Percentiles rank a stretch among this genome's conserved stretches.
Evolutionary conservation across 1,140 invertebrate species (phyloP).

Genomic region (Leptinotarsa texana): DNA sequence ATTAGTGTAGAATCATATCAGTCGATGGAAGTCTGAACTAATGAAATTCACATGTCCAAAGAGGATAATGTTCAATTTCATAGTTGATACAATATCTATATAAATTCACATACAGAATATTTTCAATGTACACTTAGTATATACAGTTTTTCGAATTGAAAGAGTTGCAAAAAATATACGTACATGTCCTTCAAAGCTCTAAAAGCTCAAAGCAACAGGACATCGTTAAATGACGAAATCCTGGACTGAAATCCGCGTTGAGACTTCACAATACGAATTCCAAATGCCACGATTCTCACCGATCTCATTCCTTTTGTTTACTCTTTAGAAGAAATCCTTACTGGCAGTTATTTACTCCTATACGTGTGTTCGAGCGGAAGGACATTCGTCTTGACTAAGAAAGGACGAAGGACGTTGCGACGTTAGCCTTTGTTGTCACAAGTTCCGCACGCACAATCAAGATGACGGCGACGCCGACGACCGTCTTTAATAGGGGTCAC

Average conservation of each 20-base stretch:
- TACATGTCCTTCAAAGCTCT: not conserved
- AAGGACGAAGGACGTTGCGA: slow-evolving; percentile 2
- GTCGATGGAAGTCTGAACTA: too few relatives aligned
- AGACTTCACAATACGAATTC: not conserved
- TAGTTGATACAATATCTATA: too few relatives aligned
- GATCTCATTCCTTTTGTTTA: slow-evolving; percentile 1
- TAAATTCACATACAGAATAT: too few relatives aligned
- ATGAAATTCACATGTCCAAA: too few relatives aligned
- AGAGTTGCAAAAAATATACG: too few relatives aligned
- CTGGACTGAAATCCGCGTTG: too few relatives aligned
- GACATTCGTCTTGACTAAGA: slow-evolving; percentile 5
- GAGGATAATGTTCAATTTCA: too few relatives aligned
- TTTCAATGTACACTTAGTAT: too few relatives aligned
- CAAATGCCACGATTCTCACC: slow-evolving; percentile 2
- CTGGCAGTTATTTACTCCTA: slow-evolving; percentile 1
- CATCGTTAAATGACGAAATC: not conserved
- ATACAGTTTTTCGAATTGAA: too few relatives aligned
- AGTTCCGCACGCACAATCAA: not conserved
- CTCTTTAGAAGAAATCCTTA: slow-evolving; percentile 6
- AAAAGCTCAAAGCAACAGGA: not conserved
- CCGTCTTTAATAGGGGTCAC: not conserved
- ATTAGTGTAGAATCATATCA: too few relatives aligned
- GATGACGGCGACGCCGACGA: not conserved
- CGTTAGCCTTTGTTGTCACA: slow-evolving; percentile 7
- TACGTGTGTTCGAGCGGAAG: not conserved